These are phyloP conservation scores for Meleagris gallopavo DNA, from an alignment of 2,113 vertebrate genomes.

Conservation along the genomic window DNA sequence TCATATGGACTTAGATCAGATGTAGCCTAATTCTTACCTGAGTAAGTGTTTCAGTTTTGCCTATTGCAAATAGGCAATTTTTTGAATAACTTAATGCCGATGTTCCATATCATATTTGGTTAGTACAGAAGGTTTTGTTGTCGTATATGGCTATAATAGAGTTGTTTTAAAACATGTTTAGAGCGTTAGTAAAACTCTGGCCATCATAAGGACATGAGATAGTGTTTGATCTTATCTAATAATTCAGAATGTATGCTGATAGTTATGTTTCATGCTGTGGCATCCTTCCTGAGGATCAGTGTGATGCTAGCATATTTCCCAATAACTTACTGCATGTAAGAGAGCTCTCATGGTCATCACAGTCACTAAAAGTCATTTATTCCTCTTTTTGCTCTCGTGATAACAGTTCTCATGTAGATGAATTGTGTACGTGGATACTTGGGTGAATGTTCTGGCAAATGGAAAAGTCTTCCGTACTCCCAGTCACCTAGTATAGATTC, in stretches of 20 bases:
- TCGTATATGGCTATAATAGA: accelerated
- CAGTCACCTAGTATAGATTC: not conserved
- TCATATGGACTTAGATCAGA: not conserved
- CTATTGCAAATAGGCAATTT: not conserved
- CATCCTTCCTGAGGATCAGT: not conserved
- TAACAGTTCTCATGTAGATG: not conserved
- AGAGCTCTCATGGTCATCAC: not conserved
- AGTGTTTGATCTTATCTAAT: not conserved
- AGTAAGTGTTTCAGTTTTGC: not conserved
- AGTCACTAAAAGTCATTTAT: not conserved
- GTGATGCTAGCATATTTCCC: not conserved
- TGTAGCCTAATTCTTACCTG: not conserved
- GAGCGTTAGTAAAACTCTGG: not conserved
- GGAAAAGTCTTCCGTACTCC: not conserved
- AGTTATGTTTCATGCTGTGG: not conserved
- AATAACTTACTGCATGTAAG: not conserved
- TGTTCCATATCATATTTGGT: not conserved
- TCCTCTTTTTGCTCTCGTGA: not conserved
- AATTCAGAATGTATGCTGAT: not conserved
- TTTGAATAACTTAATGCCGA: not conserved
- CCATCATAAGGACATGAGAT: not conserved
- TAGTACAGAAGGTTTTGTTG: not conserved
- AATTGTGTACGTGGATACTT: not conserved
- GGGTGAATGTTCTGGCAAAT: not conserved
- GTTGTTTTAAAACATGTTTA: not conserved